Evolutionary conservation across 2,888 invertebrate species (phyloP).

Genomic region (Cantharis lateralis): DNA sequence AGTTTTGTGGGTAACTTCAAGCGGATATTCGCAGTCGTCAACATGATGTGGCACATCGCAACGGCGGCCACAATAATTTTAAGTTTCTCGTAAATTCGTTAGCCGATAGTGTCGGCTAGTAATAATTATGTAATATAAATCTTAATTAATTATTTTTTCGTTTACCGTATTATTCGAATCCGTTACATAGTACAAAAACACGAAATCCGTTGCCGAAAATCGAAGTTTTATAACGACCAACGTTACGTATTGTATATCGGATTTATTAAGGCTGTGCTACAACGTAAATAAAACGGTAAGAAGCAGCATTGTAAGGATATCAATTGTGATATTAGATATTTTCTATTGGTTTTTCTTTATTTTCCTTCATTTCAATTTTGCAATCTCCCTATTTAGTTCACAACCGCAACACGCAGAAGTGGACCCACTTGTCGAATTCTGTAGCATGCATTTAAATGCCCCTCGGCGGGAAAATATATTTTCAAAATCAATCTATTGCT

Average conservation of each 20-base stretch:
- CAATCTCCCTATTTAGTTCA: constrained; percentile 15
- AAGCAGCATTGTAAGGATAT: constrained; percentile 6
- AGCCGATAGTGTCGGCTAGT: constrained; percentile 53
- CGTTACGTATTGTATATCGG: constrained; percentile 45
- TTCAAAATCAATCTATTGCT: not conserved
- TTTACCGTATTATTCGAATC: constrained; percentile 52
- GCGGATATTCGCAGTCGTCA: constrained; percentile 52
- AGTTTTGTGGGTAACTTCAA: constrained; percentile 42
- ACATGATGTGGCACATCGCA: constrained; percentile 59
- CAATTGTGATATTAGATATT: constrained; percentile 5
- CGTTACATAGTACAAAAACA: constrained; percentile 55
- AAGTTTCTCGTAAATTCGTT: constrained; percentile 51
- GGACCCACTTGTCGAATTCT: constrained; percentile 32
- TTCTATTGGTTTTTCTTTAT: not conserved
- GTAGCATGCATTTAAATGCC: constrained; percentile 14
- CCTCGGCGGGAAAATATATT: constrained; percentile 28
- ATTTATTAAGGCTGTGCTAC: constrained; percentile 47
- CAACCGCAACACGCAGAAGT: constrained; percentile 25
- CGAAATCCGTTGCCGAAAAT: constrained; percentile 53
- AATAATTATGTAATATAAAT: constrained; percentile 56
- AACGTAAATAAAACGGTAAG: constrained; percentile 46
- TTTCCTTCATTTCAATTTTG: constrained; percentile 10
- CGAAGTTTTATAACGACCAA: constrained; percentile 48
- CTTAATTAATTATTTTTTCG: constrained; percentile 49
- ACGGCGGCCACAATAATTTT: constrained; percentile 56